Percentiles rank a stretch among this genome's conserved stretches.
Evolutionary conservation across 1,140 invertebrate genomes (phyloP).

Genomic region (Micrasema minimum): DNA sequence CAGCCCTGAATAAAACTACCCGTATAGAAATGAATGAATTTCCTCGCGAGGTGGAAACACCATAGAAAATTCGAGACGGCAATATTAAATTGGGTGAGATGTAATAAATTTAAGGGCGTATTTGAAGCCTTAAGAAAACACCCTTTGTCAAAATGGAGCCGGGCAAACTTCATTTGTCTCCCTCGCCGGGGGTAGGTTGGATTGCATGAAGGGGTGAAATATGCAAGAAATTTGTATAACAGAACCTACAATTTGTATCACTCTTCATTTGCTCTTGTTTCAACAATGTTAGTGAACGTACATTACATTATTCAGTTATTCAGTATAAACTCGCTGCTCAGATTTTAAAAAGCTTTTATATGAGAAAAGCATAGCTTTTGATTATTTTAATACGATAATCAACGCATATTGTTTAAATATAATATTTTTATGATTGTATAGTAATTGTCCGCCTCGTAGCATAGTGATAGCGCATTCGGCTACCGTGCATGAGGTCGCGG

Average conservation of each 20-base stretch:
- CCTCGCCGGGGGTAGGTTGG: background rate
- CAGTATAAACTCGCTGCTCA: no score
- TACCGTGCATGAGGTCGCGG: no score
- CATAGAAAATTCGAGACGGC: conserved; percentile 7
- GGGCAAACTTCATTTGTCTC: conserved; percentile 13
- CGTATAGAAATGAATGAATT: conserved; percentile 7
- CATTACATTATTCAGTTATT: no score
- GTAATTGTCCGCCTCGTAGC: no score
- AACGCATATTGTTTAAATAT: no score
- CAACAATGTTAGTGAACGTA: no score
- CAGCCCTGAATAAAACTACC: conserved; percentile 5
- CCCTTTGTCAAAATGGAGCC: conserved; percentile 10
- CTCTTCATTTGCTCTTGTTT: no score
- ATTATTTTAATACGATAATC: no score
- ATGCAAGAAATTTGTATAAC: conserved; percentile 16
- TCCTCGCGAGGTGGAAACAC: background rate
- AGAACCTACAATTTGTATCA: background rate
- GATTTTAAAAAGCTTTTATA: no score
- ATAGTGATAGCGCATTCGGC: no score
- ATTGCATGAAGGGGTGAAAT: conserved; percentile 7
- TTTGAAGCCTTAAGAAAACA: conserved; percentile 22
- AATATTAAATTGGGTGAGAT: conserved; percentile 29
- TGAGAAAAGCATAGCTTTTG: no score
- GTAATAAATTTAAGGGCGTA: conserved; percentile 28
- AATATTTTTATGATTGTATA: no score